Evolutionary conservation across 2,113 vertebrate species (phyloP).

Genomic region (Apus apus): DNA sequence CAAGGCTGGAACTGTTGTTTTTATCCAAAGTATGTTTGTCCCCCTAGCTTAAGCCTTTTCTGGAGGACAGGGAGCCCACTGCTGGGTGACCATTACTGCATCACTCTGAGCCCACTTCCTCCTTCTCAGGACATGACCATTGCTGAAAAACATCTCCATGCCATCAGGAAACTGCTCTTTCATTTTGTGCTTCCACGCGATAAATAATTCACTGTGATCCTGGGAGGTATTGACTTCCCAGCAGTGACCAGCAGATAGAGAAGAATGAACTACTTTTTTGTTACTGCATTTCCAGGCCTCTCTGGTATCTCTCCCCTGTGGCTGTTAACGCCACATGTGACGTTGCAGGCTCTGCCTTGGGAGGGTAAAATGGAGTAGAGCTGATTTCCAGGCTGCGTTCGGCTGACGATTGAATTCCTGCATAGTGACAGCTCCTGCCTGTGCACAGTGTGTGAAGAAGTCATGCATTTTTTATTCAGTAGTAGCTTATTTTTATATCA

Average conservation of each 20-base stretch:
- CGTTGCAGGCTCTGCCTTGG: background rate
- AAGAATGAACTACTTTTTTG: background rate
- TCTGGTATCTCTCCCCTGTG: background rate
- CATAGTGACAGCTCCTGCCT: constrained; percentile 47
- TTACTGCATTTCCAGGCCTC: background rate
- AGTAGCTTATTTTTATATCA: constrained; percentile 48
- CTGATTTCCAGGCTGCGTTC: background rate
- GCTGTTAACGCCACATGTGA: accelerated
- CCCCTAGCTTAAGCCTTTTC: background rate
- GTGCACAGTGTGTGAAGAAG: background rate
- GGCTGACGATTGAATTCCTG: background rate
- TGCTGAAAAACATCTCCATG: background rate
- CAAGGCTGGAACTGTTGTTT: background rate
- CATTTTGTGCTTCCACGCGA: background rate
- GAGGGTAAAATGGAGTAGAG: background rate
- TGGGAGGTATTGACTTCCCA: background rate
- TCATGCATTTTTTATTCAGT: constrained; percentile 6
- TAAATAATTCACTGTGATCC: background rate
- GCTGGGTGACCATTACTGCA: background rate
- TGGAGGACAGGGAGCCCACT: background rate
- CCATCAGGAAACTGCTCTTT: background rate
- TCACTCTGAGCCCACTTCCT: background rate
- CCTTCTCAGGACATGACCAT: background rate
- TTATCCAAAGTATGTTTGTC: background rate
- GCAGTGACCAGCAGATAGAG: background rate